These are phyloP conservation scores for Zoanthus solanderi DNA, from an alignment of 92 coral and sea anemone species.

Conservation along the genomic window DNA sequence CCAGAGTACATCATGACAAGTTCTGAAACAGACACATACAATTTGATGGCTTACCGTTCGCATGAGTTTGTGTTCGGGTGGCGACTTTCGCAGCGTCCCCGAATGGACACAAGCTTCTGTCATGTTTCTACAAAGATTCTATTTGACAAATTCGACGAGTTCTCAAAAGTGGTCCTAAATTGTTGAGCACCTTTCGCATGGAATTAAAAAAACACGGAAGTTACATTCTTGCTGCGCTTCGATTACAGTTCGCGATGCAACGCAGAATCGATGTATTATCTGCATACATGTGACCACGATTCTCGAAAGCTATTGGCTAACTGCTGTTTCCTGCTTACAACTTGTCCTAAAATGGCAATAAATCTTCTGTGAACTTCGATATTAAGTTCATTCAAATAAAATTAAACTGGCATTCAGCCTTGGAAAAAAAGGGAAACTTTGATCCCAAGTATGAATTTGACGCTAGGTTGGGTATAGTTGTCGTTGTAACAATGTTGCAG, in stretches of 20 bases:
- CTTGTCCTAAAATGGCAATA: conserved; percentile 41
- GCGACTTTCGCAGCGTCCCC: conserved; percentile 43
- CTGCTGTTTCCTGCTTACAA: neutral
- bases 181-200: neutral
- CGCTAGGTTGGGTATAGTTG: too few relatives aligned
- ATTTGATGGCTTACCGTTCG: conserved; percentile 37
- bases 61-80: conserved; percentile 41
- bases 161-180: neutral
- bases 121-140: conserved; percentile 1
- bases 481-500: too few relatives aligned
- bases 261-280: neutral
- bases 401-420: neutral
- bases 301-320: conserved; percentile 9
- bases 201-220: conserved; percentile 35
- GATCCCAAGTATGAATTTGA: neutral
- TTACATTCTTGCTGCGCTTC: conserved; percentile 31
- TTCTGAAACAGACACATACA: neutral
- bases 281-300: neutral
- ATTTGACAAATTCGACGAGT: conserved; percentile 11
- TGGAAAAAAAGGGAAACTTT: neutral
- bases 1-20: neutral
- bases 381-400: neutral
- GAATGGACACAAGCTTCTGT: conserved; percentile 19
- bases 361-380: neutral
- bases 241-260: neutral